Evolutionary conservation across 2,888 invertebrate species (phyloP).

Genomic region (Rhogogaster chlorosoma): DNA sequence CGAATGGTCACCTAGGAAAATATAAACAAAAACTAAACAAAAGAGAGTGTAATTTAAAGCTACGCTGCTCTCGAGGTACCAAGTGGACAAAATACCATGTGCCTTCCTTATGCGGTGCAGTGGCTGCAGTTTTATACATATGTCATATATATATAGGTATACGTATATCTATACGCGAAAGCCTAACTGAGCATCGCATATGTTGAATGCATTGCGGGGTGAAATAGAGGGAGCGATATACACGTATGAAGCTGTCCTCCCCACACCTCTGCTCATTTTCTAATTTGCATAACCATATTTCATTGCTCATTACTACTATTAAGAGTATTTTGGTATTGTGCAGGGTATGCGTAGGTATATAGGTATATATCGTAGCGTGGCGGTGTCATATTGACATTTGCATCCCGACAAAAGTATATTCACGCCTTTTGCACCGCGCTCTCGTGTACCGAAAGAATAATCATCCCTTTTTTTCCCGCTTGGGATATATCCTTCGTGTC

Average conservation of each 20-base stretch:
- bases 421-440: conserved; percentile 68
- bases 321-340: conserved; percentile 68
- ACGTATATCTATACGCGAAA: conserved; percentile 3
- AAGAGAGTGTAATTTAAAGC: conserved; percentile 27
- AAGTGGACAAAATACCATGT: conserved; percentile 21
- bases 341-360: not conserved
- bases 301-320: conserved; percentile 75
- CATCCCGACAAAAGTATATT: conserved; percentile 74
- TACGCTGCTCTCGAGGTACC: not conserved
- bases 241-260: conserved; percentile 25
- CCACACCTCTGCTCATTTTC: conserved; percentile 27
- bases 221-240: not conserved
- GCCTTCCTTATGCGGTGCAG: not conserved
- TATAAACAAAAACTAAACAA: conserved; percentile 49
- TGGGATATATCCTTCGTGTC: not conserved
- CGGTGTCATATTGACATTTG: conserved; percentile 71
- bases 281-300: conserved; percentile 74
- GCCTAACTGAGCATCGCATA: conserved; percentile 48
- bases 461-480: conserved; percentile 26
- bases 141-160: not conserved
- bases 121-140: not conserved
- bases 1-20: conserved; percentile 3
- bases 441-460: not conserved
- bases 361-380: not conserved
- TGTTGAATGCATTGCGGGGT: conserved; percentile 5